phyloP scores from a whole-genome alignment of 2,797 vertebrate species.

The Gymnodraco acuticeps region DNA sequence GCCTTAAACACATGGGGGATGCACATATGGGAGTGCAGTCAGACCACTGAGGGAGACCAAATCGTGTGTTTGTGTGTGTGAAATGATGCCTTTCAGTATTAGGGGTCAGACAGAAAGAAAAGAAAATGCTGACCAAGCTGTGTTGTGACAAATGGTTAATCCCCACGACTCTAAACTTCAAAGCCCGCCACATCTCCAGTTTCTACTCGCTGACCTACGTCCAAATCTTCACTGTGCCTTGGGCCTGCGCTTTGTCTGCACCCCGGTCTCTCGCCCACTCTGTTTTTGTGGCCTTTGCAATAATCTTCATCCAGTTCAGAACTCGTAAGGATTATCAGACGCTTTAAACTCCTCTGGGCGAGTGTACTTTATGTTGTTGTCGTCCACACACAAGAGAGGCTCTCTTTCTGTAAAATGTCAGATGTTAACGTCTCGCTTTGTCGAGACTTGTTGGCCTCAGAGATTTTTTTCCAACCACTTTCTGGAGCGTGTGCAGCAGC shows the following conservation, averaged over 20 bases:
- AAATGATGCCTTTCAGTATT: slow-evolving; percentile 80
- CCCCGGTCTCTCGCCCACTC: slow-evolving; percentile 44
- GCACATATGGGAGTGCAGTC: slow-evolving; percentile 78
- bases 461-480: slow-evolving; percentile 27
- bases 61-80: slow-evolving; percentile 41
- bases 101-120: slow-evolving; percentile 51
- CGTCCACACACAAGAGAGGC: slow-evolving; percentile 25
- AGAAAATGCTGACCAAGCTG: slow-evolving; percentile 50
- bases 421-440: slow-evolving; percentile 42
- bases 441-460: slow-evolving; percentile 38
- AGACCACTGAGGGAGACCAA: slow-evolving; percentile 76
- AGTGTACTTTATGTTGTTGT: slow-evolving; percentile 20
- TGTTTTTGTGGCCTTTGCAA: slow-evolving; percentile 41
- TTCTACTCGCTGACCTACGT: slow-evolving; percentile 39
- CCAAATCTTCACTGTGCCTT: slow-evolving; percentile 46
- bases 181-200: slow-evolving; percentile 65
- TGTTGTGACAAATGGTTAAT: slow-evolving; percentile 60
- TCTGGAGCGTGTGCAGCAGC: slow-evolving; percentile 34
- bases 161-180: slow-evolving; percentile 72
- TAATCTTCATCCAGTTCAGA: slow-evolving; percentile 42
- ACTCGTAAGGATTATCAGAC: slow-evolving; percentile 29
- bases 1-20: slow-evolving; percentile 72
- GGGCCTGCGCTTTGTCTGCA: slow-evolving; percentile 30
- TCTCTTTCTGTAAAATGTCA: slow-evolving; percentile 28
- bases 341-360: slow-evolving; percentile 33